Base-by-base conservation (phyloP, 2,888 invertebrate species). In the Ormyrus labotus region DNA sequence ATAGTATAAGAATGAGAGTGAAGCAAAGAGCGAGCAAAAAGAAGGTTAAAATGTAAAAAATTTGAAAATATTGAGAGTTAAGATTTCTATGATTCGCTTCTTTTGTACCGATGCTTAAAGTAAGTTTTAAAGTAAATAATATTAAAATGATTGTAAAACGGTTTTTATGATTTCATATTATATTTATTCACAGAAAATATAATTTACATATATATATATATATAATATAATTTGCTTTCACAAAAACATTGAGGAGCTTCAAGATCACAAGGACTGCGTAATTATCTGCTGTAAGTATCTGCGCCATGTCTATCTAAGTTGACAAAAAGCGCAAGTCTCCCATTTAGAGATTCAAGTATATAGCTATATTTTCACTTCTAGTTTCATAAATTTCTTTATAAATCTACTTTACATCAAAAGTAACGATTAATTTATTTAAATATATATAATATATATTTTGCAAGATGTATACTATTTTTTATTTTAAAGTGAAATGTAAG, bases 151-250 rank as follows among this genome's bases (percentile, higher is more conserved):
- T 53, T 48, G 65, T 68, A 19, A 68, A 76, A 51, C 11, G n/a
- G 1, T 55, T 11, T 47, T 47, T 61, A 7, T 61, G 51, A 11
- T 10, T 51, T 71, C 34, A 34, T 34, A n/a, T 19, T 34, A 11
- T 67, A 45, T 72, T 78, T 78, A 78, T 67, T 78, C 48, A 78
- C 67, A 72, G 53, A 72, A 78, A 78, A 78, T 78, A 72, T 72
- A 72, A 53, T 72, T 78, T 72, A 72, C 72, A 78, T 67, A 72
- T 19, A 77, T 69, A 58, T 60, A 61, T 69, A 6, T 48, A 55
- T 50, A 61, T 63, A 51, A 51, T 57, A 69, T 50, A 13, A 61
- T 57, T 53, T 69, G 7, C 8, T 50, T 76, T 64, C 13, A 57
- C 48, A 63, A n/a, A 63, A 63, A 11, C 34, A 8, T 76, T 70